Percentiles rank a stretch among this genome's conserved stretches.
Evolutionary conservation across 2,797 vertebrate species (phyloP).

Genomic region (Zalophus californianus): DNA sequence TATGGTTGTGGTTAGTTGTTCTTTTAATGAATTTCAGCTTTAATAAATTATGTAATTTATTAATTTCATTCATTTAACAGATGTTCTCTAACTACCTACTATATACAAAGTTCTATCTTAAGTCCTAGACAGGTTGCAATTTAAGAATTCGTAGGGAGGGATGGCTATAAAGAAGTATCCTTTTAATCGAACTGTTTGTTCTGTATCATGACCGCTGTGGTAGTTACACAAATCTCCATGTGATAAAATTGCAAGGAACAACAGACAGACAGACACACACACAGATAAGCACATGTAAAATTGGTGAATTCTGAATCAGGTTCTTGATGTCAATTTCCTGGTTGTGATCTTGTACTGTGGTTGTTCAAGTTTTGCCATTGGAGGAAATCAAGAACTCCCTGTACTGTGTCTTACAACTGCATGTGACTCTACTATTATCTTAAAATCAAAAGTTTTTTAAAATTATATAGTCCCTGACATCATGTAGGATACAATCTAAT

Average conservation of each 20-base stretch:
- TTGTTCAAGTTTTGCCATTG: background rate
- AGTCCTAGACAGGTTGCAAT: background rate
- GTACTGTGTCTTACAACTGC: background rate
- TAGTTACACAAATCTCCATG: background rate
- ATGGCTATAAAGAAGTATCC: background rate
- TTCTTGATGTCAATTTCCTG: background rate
- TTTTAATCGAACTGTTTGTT: background rate
- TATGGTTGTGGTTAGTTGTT: background rate
- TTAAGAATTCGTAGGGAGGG: background rate
- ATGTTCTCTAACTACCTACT: background rate
- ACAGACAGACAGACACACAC: background rate
- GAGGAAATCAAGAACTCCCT: background rate
- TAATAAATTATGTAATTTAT: slow-evolving; percentile 20
- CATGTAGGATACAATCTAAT: background rate
- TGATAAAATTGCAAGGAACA: background rate
- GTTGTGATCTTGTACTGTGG: background rate
- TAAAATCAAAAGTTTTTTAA: slow-evolving; percentile 3
- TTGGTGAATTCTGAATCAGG: background rate
- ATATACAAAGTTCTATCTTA: background rate
- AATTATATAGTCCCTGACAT: background rate
- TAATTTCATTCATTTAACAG: background rate
- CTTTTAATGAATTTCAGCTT: slow-evolving; percentile 8
- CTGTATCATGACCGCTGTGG: background rate
- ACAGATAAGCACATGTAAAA: background rate
- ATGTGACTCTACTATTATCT: background rate